phyloP scores from a whole-genome alignment of 2,888 invertebrate genomes.

The Furcula furcula region DNA sequence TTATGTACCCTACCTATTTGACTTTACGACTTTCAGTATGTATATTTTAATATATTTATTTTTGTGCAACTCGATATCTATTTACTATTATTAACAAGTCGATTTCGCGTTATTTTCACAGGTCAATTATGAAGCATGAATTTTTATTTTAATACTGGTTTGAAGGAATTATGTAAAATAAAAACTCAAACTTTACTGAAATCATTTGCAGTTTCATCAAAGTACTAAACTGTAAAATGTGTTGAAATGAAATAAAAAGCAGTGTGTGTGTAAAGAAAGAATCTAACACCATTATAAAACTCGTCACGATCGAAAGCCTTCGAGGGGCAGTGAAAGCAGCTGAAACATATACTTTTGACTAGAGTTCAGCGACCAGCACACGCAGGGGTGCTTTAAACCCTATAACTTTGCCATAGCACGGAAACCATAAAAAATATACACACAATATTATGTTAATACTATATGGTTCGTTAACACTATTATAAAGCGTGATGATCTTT shows the following conservation, averaged over 20 bases:
- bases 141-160: too few species aligned
- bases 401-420: slow-evolving; percentile 26
- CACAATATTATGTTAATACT: slow-evolving; percentile 14
- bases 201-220: too few species aligned
- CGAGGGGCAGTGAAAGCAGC: slow-evolving; percentile 23
- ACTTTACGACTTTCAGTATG: not conserved
- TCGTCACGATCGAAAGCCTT: slow-evolving; percentile 22
- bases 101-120: too few species aligned
- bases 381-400: slow-evolving; percentile 56
- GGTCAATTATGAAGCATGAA: too few species aligned
- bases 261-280: too few species aligned
- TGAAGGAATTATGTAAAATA: too few species aligned
- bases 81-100: too few species aligned
- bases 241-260: too few species aligned
- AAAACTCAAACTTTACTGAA: too few species aligned
- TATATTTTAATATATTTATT: too few species aligned
- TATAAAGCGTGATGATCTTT: slow-evolving; percentile 3
- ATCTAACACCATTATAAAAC: slow-evolving; percentile 6
- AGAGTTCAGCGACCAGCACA: slow-evolving; percentile 38
- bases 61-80: too few species aligned
- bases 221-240: too few species aligned
- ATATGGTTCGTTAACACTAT: slow-evolving; percentile 7
- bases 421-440: slow-evolving; percentile 25
- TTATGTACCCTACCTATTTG: not conserved
- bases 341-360: slow-evolving; percentile 20